phyloP scores from a whole-genome alignment of 2,888 invertebrate species.

The Gisinianus flammeolus region DNA sequence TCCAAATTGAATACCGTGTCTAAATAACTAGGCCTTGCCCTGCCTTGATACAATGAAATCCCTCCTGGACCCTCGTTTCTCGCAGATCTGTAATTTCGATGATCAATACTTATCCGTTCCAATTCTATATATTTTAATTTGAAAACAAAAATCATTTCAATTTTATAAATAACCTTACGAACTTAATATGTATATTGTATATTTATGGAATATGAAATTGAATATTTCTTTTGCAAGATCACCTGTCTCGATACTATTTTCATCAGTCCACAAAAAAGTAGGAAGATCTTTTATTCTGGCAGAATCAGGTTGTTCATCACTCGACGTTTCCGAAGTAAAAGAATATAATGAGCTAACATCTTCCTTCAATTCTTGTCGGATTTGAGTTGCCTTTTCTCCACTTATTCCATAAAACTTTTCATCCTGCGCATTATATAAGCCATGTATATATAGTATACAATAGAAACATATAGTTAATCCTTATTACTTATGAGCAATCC shows the following conservation, averaged over 20 bases:
- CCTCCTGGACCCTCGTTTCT: conserved; percentile 12
- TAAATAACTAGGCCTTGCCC: conserved; percentile 27
- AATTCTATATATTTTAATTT: conserved; percentile 36
- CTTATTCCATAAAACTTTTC: conserved; percentile 52
- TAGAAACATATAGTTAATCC: background rate
- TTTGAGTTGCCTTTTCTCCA: conserved; percentile 48
- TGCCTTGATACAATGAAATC: background rate
- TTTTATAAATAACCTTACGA: background rate
- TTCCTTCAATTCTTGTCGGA: conserved; percentile 51
- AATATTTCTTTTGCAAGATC: background rate
- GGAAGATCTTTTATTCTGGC: conserved; percentile 53
- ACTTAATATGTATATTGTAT: background rate
- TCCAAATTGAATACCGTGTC: conserved; percentile 23
- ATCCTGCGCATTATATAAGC: conserved; percentile 36
- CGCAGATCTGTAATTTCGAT: conserved; percentile 28
- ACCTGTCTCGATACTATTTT: conserved; percentile 52
- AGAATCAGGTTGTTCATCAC: conserved; percentile 46
- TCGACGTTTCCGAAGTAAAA: conserved; percentile 54
- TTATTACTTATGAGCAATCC: background rate
- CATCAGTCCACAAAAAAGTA: conserved; percentile 53
- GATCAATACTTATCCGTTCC: conserved; percentile 43
- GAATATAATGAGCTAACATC: conserved; percentile 56
- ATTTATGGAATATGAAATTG: background rate
- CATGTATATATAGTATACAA: background rate
- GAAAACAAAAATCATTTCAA: conserved; percentile 3